Conservation (phyloP, 2,113 vertebrate genomes). For the Neoarius graeffei region DNA sequence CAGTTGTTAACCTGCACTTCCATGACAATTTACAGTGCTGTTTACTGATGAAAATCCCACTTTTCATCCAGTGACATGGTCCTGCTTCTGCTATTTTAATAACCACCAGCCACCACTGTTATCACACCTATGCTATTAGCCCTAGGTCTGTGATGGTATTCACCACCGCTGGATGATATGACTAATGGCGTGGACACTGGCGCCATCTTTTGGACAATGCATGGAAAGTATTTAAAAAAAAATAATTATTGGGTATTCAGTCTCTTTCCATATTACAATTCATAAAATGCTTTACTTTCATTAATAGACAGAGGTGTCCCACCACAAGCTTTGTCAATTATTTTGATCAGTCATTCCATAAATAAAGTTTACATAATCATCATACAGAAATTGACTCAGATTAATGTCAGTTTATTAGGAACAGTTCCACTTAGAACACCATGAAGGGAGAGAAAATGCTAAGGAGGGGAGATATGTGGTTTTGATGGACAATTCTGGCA, state of each 20-base stretch:
- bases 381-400: background rate
- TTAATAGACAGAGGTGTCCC: background rate
- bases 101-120: too few relatives aligned
- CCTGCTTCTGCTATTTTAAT: too few relatives aligned
- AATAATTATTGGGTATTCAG: background rate
- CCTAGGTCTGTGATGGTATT: too few relatives aligned
- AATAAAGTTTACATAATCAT: background rate
- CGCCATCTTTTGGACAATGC: background rate
- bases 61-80: too few relatives aligned
- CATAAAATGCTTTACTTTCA: background rate
- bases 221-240: background rate
- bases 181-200: background rate
- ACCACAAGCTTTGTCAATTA: background rate
- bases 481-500: background rate
- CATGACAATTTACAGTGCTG: too few relatives aligned
- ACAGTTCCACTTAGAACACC: background rate
- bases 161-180: too few relatives aligned
- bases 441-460: background rate
- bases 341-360: background rate
- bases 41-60: too few relatives aligned
- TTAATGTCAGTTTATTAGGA: background rate
- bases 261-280: background rate
- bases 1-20: too few relatives aligned
- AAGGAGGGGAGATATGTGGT: background rate
- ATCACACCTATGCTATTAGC: too few relatives aligned